A percentile compares a stretch with the other conserved stretches of the same genome.
These are phyloP conservation scores for Anaspis maculata DNA, from an alignment of 2,888 invertebrate species.

Conservation along the genomic window DNA sequence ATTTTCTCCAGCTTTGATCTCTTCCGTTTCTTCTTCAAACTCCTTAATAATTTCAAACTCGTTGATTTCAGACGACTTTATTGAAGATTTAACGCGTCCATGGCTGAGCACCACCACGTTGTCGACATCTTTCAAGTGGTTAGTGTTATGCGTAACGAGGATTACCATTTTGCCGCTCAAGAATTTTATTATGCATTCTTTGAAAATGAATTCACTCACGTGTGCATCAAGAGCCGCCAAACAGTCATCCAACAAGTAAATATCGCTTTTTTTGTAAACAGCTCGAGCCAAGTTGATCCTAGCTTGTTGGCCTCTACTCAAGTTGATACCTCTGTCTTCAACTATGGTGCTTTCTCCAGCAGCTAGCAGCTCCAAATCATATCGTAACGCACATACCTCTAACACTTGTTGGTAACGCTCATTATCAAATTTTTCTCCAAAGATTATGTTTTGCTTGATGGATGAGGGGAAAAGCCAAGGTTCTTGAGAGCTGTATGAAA, in stretches of 20 bases:
- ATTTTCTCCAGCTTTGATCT: constrained; percentile 1
- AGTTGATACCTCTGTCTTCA: constrained; percentile 65
- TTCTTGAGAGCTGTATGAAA: constrained; percentile 48
- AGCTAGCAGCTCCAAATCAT: constrained; percentile 62
- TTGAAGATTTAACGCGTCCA: constrained; percentile 8
- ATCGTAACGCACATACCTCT: constrained; percentile 50
- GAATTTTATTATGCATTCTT: constrained; percentile 54
- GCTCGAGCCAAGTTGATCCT: constrained; percentile 66
- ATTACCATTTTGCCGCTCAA: constrained; percentile 49
- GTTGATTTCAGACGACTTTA: constrained; percentile 46
- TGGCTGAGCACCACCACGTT: constrained; percentile 41
- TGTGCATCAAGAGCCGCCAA: constrained; percentile 69
- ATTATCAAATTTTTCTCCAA: constrained; percentile 53
- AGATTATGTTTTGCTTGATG: constrained; percentile 65
- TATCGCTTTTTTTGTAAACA: constrained; percentile 61
- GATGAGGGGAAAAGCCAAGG: constrained; percentile 49
- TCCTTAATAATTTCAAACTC: constrained; percentile 62
- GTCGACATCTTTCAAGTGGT: constrained; percentile 46
- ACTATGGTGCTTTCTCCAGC: constrained; percentile 64
- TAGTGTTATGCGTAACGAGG: constrained; percentile 35
- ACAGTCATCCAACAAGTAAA: constrained; percentile 69
- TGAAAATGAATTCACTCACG: constrained; percentile 60
- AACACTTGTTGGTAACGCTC: constrained; percentile 50
- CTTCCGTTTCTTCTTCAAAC: constrained; percentile 33
- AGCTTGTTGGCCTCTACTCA: constrained; percentile 73